Evolutionary conservation across 2,888 invertebrate genomes (phyloP), one percentile per base, ranked within the genome.

Genomic region (Brassicogethes aeneus): DNA sequence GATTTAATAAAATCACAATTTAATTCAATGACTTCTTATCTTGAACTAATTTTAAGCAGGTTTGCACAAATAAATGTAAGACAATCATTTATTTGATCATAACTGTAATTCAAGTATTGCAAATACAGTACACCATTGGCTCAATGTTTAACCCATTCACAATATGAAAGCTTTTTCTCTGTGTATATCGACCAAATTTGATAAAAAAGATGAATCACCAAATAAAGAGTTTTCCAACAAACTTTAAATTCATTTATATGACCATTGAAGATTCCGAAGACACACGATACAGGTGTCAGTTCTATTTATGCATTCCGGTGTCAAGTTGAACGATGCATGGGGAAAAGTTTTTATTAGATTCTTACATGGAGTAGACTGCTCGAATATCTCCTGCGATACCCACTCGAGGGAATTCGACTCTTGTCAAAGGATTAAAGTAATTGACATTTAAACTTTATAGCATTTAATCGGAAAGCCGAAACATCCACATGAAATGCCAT

Each of bases 271-370:
- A 13, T 3, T 32, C 8, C 5, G 14, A 12, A 13, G 32, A 13
- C 3, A 32, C 43, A 44, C 40, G 43, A 47, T 47, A 51, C 51
- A 51, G 50, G 50, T 51, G 51, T 50, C 48, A 42, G 30, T 44
- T 41, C 40, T 40, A 43, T 46, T 51, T 50, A 48, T 50, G 50
- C 49, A 50, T 51, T 37, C 43, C 23, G 37, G 47, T 45, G 43
- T 46, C 46, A 43, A 37, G 40, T 44, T 37, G 46, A 47, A 43
- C 40, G 52, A 52, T 47, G 46, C 47, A 47, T 50, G 16, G 43
- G 43, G 46, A 47, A 32, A 32, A 47, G 43, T 48, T 51, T 50
- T 46, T 50, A 50, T 50, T 48, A 45, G 48, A 52, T 52, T 48
- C 41, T 40, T 43, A 37, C 32, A 35, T 33, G 34, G 36, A 16